Conservation (phyloP, 2,888 invertebrate genomes). For the Odontocolon sp. region DNA sequence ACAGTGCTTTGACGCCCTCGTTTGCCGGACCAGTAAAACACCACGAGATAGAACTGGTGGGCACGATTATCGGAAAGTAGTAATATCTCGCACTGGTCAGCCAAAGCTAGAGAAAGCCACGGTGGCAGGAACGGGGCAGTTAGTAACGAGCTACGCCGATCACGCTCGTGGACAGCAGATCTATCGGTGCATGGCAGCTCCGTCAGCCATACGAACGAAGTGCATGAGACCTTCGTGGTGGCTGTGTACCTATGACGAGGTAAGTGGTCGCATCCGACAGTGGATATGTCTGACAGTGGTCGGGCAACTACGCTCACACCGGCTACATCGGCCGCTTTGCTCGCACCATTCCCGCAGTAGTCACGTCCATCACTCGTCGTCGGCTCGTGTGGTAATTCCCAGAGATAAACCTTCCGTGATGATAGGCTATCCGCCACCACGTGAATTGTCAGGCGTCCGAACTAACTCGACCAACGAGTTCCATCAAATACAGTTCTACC, state of each 20-base stretch:
- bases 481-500: background rate
- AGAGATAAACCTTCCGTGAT: conserved; percentile 52
- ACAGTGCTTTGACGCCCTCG: background rate
- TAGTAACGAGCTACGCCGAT: conserved; percentile 55
- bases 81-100: conserved; percentile 50
- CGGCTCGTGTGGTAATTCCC: conserved; percentile 47
- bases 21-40: background rate
- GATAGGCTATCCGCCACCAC: conserved; percentile 18
- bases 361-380: conserved; percentile 58
- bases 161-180: conserved; percentile 44
- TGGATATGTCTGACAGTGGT: conserved; percentile 61
- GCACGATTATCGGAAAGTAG: conserved; percentile 40
- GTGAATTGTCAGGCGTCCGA: conserved; percentile 28
- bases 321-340: conserved; percentile 30
- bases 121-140: no score
- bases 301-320: conserved; percentile 51
- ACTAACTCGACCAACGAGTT: background rate
- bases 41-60: conserved; percentile 6
- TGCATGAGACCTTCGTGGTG: conserved; percentile 22
- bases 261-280: conserved; percentile 63
- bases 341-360: conserved; percentile 18
- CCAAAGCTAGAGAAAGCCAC: conserved; percentile 32
- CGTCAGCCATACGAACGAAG: conserved; percentile 12
- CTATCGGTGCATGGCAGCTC: conserved; percentile 21
- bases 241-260: conserved; percentile 57